Evolutionary conservation across 2,113 vertebrate species (phyloP), one percentile per base, ranked within the genome.

Genomic region (Chamaetylas fuelleborni): DNA sequence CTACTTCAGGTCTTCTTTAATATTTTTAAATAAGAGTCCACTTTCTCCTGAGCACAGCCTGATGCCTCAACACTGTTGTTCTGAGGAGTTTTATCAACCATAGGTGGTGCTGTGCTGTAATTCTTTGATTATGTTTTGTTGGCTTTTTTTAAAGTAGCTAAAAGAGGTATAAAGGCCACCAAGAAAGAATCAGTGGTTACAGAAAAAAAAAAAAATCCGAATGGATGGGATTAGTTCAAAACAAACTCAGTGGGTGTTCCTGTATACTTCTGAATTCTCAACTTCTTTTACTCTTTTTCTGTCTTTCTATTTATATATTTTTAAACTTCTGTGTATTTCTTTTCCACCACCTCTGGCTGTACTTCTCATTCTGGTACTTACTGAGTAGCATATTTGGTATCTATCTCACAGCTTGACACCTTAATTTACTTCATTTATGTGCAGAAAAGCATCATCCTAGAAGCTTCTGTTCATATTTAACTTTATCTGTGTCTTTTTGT

Each of bases 71-170:
- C 61, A 34, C 10, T 66, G 26, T 66, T 22, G 19, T 56, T 90
- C 71, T 60, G 19, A 83, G 47, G 29, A 92, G 15, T 82, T 78
- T 66, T 90, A 91, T 42, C 51, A 93, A 83, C 90, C 67, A 60
- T 94, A 95, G 92, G 81, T 93, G 91, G 89, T 92, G 78, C 91
- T 96, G 50, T 90, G 78, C 67, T 0, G 14, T 96, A 93, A 93
- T 94, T 90, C 66, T 97, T 92, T 77, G 85, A 90, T 76, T 69
- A 50, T 56, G 11, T 34, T 67, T 50, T 23, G 40, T 73, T 47
- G 47, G 47, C 31, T 56, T 81, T 60, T 78, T 73, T 16, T 45
- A 11, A 9, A 65, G 48, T 81, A 69, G 5, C 40, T 87, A 42
- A 51, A 93, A 81, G 50, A 88, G n/a, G 11, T 24, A 84, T 11